Conservation (phyloP, 2,797 vertebrate genomes). For the Cryptoprocta ferox region DNA sequence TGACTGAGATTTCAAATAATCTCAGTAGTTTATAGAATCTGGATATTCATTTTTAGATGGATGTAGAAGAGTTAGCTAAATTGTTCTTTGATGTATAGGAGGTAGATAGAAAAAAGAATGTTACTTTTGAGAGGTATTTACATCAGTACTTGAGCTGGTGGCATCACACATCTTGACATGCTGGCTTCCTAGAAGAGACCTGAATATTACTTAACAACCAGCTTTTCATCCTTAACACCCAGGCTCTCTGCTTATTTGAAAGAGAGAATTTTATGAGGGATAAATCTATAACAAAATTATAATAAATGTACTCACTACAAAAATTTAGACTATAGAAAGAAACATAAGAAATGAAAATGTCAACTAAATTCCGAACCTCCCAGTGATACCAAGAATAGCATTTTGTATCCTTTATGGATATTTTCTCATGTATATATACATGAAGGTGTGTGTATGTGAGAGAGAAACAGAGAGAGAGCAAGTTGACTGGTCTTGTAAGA, state of each 20-base stretch:
- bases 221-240: not conserved
- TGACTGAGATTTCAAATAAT: not conserved
- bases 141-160: not conserved
- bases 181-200: not conserved
- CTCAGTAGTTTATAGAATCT: not conserved
- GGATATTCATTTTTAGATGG: not conserved
- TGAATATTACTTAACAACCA: not conserved
- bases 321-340: not conserved
- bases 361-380: not conserved
- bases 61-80: not conserved
- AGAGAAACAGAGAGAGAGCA: no score
- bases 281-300: not conserved
- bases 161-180: not conserved
- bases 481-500: not conserved
- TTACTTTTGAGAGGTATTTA: not conserved
- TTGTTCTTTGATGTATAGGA: not conserved
- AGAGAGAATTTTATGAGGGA: not conserved
- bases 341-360: not conserved
- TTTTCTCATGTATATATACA: not conserved
- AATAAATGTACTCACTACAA: not conserved
- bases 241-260: not conserved
- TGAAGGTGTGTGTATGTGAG: not conserved
- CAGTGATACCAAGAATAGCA: not conserved
- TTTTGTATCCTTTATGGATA: not conserved
- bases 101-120: not conserved